Base-by-base conservation (phyloP, 2,888 invertebrate genomes). In the Ophion obscuratus region DNA sequence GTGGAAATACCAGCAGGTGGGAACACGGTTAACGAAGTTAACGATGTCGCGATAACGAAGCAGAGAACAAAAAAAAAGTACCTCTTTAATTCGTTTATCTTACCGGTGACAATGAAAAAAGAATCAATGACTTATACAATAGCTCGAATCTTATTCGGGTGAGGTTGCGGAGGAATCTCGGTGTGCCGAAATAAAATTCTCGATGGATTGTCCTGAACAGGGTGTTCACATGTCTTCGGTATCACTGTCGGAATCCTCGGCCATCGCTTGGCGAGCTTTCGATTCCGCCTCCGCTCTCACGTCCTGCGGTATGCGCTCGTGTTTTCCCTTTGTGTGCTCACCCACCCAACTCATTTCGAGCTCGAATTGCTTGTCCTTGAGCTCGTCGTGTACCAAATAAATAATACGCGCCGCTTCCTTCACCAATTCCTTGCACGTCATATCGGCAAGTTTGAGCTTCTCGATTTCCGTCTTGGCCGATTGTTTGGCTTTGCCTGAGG, bases 381-480 rank as follows among this genome's bases (percentile, higher is more conserved):
- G 95, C 94, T 99, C 98, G 93, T 98, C 98, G 90, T 98, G 98
- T 1, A 98, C 98, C 74, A 97, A 94, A 92, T 98, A 98, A 92
- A 98, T 97, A 88, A 98, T 98, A 95, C 98, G 97, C 24, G 99
- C 99, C 53, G 99, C 99, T 95, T 99, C 98, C 93, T 98, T 99
- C 0, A 99, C 97, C 75, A 99, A 95, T 79, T 99, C 98, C 88
- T 96, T 96, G 87, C 97, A 97, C 31, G 96, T 96, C 96, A 99
- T 96, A 85, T 98, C 97, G 27, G 96, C 96, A 86, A 98, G 95
- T 93, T 98, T 99, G 74, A 99, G 95, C 94, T 99, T 99, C 94
- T 99, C 99, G 92, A 99, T 99, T 95, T 99, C 99, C 70, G 99
- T 99, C 95, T 99, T 99, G 1, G 99, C 99, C 67, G 99, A 98